Base-by-base conservation (phyloP, 2,888 invertebrate species). In the Melanophora roralis region DNA sequence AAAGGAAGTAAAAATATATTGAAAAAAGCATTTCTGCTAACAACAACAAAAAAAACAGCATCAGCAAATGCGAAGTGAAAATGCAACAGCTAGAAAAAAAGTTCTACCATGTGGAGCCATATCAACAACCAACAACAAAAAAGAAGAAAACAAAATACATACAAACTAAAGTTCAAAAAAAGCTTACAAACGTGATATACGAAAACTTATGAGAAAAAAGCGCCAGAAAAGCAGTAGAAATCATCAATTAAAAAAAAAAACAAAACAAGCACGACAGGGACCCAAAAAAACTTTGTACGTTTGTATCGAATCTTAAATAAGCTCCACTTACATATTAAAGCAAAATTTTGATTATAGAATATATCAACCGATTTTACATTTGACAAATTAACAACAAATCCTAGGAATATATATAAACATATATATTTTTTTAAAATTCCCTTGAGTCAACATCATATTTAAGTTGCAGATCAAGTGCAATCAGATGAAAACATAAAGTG, bases 151-250 rank as follows among this genome's bases (percentile, higher is more conserved):
- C 27, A 14, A 62, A 51, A 67, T 59, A 64, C 64, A 47, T 55
- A 51, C 57, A 69, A 69, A 82, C 78, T 82, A 78, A 81, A 82
- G 80, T 82, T 82, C 69, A 80, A 76, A 83, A 84, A 84, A 83
- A 82, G 77, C 76, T 81, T 82, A 68, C 72, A 82, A 83, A 82
- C 82, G 69, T 76, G 75, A 49, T 60, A 78, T 73, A 69, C 71
- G 65, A 81, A 81, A 82, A 72, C 60, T 47, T 76, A 72, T 73
- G 67, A 49, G 62, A 75, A 82, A 82, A 81, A 82, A 81, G 73
- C 74, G 67, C 71, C 78, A 71, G 53, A 78, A 81, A 75, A 60
- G 59, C 60, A 68, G 53, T n/a, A 71, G 21, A 27, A 27, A 27
- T 27, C 47, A 76, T 36, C 27, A 59, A 49, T 3, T 65, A 59